A percentile compares a stretch with the other conserved stretches of the same genome.
Conservation (phyloP, 2,797 vertebrate species). For the Rhynchonycteris naso region DNA sequence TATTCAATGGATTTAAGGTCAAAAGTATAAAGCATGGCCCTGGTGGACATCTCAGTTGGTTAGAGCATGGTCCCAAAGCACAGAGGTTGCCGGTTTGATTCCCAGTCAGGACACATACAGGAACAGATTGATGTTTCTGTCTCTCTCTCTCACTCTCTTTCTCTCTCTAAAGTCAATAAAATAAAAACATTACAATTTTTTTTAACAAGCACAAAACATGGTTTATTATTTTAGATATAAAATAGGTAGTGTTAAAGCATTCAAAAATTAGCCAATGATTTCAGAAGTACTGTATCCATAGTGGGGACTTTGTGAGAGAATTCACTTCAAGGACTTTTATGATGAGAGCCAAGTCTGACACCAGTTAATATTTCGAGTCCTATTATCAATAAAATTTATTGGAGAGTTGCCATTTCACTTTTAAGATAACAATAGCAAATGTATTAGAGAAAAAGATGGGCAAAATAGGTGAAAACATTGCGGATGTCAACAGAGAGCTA, state of each 20-base stretch:
- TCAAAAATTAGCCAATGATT: neutral
- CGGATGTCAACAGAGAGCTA: neutral
- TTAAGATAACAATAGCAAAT: slow-evolving; percentile 16
- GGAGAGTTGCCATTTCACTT: neutral
- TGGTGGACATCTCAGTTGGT: too few relatives aligned
- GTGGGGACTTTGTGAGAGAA: neutral
- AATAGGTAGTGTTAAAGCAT: neutral
- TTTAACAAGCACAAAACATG: neutral
- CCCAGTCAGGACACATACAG: too few relatives aligned
- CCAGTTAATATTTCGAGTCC: slow-evolving; percentile 12
- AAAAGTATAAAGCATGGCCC: neutral
- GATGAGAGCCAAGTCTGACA: neutral
- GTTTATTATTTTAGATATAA: slow-evolving; percentile 9
- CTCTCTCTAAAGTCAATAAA: too few relatives aligned
- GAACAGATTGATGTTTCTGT: too few relatives aligned
- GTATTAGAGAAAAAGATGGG: neutral
- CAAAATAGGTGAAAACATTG: neutral
- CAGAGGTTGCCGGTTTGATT: too few relatives aligned
- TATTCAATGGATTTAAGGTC: neutral
- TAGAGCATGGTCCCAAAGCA: too few relatives aligned
- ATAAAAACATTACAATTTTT: too few relatives aligned
- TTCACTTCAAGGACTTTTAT: neutral
- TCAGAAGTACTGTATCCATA: neutral
- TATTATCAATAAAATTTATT: neutral
- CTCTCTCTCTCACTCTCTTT: too few relatives aligned